Percentiles rank a stretch among this genome's conserved stretches.
phyloP scores from a whole-genome alignment of 1,140 invertebrate genomes.

The Macrosteles quadrilineatus region DNA sequence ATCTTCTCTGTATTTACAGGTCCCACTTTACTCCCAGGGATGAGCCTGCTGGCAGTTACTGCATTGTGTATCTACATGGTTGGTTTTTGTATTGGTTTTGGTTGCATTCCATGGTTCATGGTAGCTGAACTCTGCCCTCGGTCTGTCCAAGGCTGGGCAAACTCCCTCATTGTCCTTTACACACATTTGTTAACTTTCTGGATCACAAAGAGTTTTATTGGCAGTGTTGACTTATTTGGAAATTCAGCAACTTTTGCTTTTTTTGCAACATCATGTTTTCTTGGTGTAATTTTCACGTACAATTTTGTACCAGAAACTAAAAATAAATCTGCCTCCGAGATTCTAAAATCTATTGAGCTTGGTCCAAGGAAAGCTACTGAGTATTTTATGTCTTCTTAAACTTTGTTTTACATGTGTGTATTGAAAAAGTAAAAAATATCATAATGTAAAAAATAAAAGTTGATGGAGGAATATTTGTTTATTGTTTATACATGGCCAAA shows the following conservation, averaged over 20 bases:
- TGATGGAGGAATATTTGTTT: no score
- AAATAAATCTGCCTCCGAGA: slow-evolving; percentile 80
- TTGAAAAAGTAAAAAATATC: no score
- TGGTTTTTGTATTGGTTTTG: slow-evolving; percentile 62
- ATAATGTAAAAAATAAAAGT: no score
- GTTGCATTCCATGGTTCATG: slow-evolving; percentile 72
- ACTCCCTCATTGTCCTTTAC: slow-evolving; percentile 52
- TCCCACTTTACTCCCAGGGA: neutral
- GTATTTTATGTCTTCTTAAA: neutral
- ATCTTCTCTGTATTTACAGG: neutral
- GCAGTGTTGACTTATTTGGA: slow-evolving; percentile 59
- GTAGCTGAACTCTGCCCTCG: slow-evolving; percentile 68
- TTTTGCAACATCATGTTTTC: slow-evolving; percentile 71
- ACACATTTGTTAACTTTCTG: slow-evolving; percentile 57
- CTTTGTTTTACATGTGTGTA: no score
- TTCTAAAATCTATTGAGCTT: slow-evolving; percentile 55
- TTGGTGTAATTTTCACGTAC: slow-evolving; percentile 70
- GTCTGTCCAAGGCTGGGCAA: slow-evolving; percentile 61
- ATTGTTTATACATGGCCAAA: no score
- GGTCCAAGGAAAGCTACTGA: neutral
- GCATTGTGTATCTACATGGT: neutral
- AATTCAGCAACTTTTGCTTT: slow-evolving; percentile 77
- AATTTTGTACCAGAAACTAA: slow-evolving; percentile 89
- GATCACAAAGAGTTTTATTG: slow-evolving; percentile 54
- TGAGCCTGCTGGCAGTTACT: neutral